phyloP scores from a whole-genome alignment of 2,113 vertebrate genomes.

The Alosa alosa region DNA sequence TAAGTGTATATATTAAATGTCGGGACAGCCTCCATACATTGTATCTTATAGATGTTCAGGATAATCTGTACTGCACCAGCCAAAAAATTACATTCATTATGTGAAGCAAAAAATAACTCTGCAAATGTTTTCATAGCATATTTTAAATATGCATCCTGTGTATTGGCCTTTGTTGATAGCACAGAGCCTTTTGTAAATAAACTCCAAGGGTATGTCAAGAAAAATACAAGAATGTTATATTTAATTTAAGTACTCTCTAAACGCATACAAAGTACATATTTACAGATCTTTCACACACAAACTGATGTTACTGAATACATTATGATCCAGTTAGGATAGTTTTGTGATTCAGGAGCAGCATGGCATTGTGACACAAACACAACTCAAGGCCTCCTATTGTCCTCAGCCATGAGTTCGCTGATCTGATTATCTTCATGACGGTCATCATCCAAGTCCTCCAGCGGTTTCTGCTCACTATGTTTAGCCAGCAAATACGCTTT shows the following conservation, averaged over 20 bases:
- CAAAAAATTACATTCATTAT: not conserved
- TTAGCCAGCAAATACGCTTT: constrained; percentile 57
- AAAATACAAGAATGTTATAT: not conserved
- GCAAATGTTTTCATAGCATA: not conserved
- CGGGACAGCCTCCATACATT: not conserved
- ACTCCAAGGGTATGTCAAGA: not conserved
- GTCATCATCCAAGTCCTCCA: constrained; percentile 50
- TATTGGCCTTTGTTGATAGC: not conserved
- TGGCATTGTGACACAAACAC: not conserved
- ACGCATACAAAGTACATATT: not conserved
- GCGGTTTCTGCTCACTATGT: constrained; percentile 24
- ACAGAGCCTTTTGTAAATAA: not conserved
- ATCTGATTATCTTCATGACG: constrained; percentile 41
- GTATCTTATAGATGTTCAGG: not conserved
- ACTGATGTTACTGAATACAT: not conserved
- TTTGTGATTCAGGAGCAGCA: not conserved
- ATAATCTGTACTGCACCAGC: not conserved
- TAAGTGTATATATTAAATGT: not conserved
- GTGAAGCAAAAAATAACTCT: not conserved
- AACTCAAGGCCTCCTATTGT: constrained; percentile 46
- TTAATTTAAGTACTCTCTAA: not conserved
- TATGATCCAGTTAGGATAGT: not conserved
- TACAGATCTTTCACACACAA: not conserved
- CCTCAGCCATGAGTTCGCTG: constrained; percentile 39
- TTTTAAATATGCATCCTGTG: not conserved